Evolutionary conservation across 2,888 invertebrate species (phyloP), one percentile per base, ranked within the genome.

Genomic region (Aphodius sticticus): DNA sequence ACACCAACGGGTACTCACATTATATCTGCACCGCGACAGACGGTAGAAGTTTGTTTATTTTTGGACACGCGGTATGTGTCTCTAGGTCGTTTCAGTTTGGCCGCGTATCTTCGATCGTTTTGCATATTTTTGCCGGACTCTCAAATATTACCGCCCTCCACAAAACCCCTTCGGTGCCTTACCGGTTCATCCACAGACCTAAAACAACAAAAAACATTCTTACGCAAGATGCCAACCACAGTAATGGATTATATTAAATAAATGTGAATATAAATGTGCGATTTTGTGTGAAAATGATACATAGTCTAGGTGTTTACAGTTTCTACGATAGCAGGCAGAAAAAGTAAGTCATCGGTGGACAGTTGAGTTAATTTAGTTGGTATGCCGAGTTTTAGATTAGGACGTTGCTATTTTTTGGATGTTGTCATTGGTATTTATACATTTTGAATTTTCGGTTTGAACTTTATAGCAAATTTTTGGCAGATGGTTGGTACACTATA

Each of bases 11-110:
- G 79, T 79, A 79, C 77, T 77, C 76, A 53, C 53, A 53, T 53
- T 12, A 53, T 9, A 53, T 53, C 53, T 53, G 53, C 53, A 53
- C 53, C 12, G 53, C 53, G 53, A 53, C 53, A 53, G 53, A 12
- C 53, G 53, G 3, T 53, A 53, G 53, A 53, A 76, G 80, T 80
- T 80, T 80, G 78, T 80, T 80, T 80, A 80, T 80, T 80, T 80
- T 80, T 80, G 80, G 80, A 80, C n/a, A 37, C 76, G 69, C 75
- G 76, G 80, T 78, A 69, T 78, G 70, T 77, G 78, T 78, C 72
- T 78, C 76, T 80, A 80, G 78, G 78, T 80, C 80, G 80, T 78
- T 37, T 80, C 76, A 80, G 80, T 80, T 78, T 76, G 72, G 78
- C 72, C 79, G 79, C 53, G 79, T 69, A 69, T 77, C 79, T 75